Conservation (phyloP, 2,113 vertebrate species). For the Hiodon alosoides region DNA sequence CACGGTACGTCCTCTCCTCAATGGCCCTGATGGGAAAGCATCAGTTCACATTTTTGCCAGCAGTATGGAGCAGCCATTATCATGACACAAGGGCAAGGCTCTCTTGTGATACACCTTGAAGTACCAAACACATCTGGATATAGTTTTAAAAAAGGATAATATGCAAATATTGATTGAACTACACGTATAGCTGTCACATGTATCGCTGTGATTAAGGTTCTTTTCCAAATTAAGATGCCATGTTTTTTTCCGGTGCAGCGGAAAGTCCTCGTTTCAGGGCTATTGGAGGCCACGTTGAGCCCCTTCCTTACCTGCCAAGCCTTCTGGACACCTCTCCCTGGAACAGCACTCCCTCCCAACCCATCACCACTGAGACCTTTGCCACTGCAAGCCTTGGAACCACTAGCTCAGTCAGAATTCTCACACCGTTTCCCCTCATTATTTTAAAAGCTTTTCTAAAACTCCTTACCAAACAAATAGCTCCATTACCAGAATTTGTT, state of each 20-base stretch:
- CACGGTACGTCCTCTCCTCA: constrained; percentile 7
- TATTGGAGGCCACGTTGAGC: not conserved
- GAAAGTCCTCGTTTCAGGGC: not conserved
- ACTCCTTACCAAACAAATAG: no score
- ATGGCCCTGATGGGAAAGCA: not conserved
- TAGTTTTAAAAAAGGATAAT: no score
- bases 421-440: not conserved
- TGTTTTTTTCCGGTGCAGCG: not conserved
- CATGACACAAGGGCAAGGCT: no score
- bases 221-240: not conserved
- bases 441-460: not conserved
- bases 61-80: no score
- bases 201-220: no score
- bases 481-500: no score
- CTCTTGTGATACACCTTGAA: no score
- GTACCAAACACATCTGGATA: no score
- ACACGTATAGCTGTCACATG: no score
- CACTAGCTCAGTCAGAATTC: constrained; percentile 18
- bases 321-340: constrained; percentile 27
- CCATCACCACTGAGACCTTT: constrained; percentile 19
- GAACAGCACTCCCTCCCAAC: constrained; percentile 17
- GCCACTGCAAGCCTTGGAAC: constrained; percentile 24
- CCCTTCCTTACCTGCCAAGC: constrained; percentile 18
- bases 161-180: no score
- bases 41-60: no score